These are phyloP conservation scores for Enteromius fasciolatus DNA, from an alignment of 2,797 vertebrate genomes.

Conservation along the genomic window DNA sequence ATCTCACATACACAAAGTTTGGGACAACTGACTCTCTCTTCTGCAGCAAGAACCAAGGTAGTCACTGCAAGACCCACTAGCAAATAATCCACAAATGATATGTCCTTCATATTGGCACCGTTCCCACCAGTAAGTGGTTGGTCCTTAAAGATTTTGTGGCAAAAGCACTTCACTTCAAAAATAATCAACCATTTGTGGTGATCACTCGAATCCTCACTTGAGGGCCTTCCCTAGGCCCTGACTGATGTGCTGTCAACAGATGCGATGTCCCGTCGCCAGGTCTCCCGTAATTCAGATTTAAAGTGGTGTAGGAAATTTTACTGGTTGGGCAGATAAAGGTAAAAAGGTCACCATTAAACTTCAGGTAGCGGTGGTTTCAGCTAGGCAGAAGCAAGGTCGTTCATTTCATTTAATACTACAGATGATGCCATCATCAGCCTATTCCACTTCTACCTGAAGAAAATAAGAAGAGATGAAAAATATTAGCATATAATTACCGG, in stretches of 20 bases:
- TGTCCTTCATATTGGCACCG: constrained; percentile 93
- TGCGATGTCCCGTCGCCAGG: constrained; percentile 74
- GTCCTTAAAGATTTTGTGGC: constrained; percentile 76
- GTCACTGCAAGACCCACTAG: constrained; percentile 87
- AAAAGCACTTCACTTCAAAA: constrained; percentile 73
- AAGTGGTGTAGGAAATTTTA: constrained; percentile 65
- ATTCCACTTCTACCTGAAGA: constrained; percentile 83
- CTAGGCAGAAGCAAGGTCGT: constrained; percentile 65
- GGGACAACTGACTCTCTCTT: constrained; percentile 88
- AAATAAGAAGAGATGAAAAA: constrained; percentile 52
- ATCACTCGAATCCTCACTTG: constrained; percentile 67
- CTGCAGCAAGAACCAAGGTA: constrained; percentile 82
- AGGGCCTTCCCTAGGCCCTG: constrained; percentile 64
- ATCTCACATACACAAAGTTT: constrained; percentile 90
- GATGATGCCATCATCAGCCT: constrained; percentile 78
- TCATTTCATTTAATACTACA: constrained; percentile 74
- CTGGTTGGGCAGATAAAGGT: constrained; percentile 71
- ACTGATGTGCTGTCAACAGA: constrained; percentile 72
- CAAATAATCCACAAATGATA: constrained; percentile 87
- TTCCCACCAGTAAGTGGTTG: constrained; percentile 76
- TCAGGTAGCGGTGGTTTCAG: constrained; percentile 65
- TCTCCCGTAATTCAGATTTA: constrained; percentile 68
- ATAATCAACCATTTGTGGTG: constrained; percentile 79
- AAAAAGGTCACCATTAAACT: constrained; percentile 68
- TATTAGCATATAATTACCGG: constrained; percentile 43